phyloP scores from a whole-genome alignment of 2,888 invertebrate genomes.

The Drosophila meridionalis region DNA sequence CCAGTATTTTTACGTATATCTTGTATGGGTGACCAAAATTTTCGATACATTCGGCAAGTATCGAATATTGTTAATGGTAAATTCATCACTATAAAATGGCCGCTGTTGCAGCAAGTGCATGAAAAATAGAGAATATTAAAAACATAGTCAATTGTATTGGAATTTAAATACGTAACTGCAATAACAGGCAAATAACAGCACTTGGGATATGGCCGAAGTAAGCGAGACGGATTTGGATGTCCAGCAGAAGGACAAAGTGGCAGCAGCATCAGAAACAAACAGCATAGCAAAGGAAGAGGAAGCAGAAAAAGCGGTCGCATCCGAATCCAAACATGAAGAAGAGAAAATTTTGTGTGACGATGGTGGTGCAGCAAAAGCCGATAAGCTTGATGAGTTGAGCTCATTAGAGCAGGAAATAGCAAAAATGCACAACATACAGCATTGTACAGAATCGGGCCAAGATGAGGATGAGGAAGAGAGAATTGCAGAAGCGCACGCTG shows the following conservation, averaged over 20 bases:
- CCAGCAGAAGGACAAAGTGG: slow-evolving; percentile 8
- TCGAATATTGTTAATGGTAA: slow-evolving; percentile 9
- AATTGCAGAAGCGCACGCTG: slow-evolving; percentile 7
- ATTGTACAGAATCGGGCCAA: slow-evolving; percentile 27
- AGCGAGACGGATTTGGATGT: slow-evolving; percentile 25
- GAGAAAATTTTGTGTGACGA: slow-evolving; percentile 16
- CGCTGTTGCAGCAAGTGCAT: slow-evolving; percentile 66
- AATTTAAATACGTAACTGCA: slow-evolving; percentile 21
- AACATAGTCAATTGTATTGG: slow-evolving; percentile 24
- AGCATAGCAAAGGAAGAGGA: slow-evolving; percentile 27
- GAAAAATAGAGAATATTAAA: slow-evolving; percentile 27
- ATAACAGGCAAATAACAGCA: slow-evolving; percentile 11
- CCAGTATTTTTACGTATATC: background rate
- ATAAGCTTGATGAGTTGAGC: slow-evolving; percentile 77
- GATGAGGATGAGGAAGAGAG: slow-evolving; percentile 16
- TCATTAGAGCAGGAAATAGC: slow-evolving; percentile 83
- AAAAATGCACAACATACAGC: slow-evolving; percentile 76
- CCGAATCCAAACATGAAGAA: slow-evolving; percentile 43
- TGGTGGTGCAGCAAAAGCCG: slow-evolving; percentile 18
- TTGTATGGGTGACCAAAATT: background rate
- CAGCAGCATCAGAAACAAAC: slow-evolving; percentile 35
- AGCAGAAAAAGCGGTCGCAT: slow-evolving; percentile 49
- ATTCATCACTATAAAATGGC: slow-evolving; percentile 68
- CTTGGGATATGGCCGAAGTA: slow-evolving; percentile 45
- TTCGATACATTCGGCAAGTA: background rate